Base-by-base conservation (phyloP, 2,113 vertebrate genomes). In the Nothobranchius furzeri region DNA sequence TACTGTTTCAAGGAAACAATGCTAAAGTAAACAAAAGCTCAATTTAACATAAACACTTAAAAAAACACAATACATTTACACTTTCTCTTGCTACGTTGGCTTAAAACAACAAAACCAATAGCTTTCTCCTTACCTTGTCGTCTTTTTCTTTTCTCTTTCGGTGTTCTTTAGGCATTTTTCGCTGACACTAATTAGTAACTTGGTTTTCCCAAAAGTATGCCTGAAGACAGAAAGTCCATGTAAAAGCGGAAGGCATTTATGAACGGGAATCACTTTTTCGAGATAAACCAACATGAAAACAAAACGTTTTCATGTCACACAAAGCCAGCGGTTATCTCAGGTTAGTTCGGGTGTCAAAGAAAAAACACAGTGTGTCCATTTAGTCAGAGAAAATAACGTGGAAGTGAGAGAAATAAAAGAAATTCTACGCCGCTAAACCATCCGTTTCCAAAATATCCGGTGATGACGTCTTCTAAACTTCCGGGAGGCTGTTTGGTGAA, bases 161-260 rank as follows among this genome's bases (percentile, higher is more conserved):
- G 5, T 82, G 76, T 55, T 89, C 91, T 63, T 81, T 83, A 3
- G 90, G 76, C 94, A 95, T 94, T 81, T 71, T 78, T 8, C 70
- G 12, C 1, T 45, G 12, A 45, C 1, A 45, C 11, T 17, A 7
- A 24, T 6, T 43, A 49, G 25, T 56, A 3, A 68, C 43, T 43
- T 36, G 2, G 3, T 17, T 13, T 30, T 30, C 13, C 24, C 12
- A 24, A 51, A 24, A 10, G 30, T 30, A 30, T 30, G 2, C 30
- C 30, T 30, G 30, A 30, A 20, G 20, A 20, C 20, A 20, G 20
- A 20, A 20, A 30, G 30, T 30, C 30, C 30, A 2, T 3, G 4
- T 30, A 30, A 30, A 30, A 3, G 30, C 30, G 30, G 30, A 30
- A 30, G 2, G 30, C 30, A 30, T 30, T 30, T 30, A 30, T 30